Evolutionary conservation across 2,113 vertebrate species (phyloP).

Genomic region (Chloebia gouldiae): DNA sequence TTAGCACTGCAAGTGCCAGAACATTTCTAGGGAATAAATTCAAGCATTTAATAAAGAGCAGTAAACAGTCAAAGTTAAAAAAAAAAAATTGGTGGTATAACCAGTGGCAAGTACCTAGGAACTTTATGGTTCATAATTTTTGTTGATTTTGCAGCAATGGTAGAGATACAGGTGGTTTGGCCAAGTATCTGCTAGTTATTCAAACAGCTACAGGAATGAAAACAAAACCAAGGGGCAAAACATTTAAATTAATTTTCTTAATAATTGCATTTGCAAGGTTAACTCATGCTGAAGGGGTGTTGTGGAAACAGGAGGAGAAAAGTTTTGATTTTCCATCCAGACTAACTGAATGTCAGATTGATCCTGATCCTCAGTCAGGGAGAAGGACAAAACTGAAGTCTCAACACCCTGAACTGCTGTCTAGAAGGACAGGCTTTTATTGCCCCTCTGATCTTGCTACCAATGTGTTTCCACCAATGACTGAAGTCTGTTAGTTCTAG

Average conservation of each 20-base stretch:
- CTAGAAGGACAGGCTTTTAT: not conserved
- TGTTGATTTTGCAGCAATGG: conserved; percentile 6
- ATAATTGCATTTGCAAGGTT: not conserved
- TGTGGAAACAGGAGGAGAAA: not conserved
- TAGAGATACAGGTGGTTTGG: conserved; percentile 34
- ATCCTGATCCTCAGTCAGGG: not conserved
- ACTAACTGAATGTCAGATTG: not conserved
- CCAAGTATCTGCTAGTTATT: not conserved
- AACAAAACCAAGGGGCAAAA: conserved; percentile 50
- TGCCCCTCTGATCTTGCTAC: not conserved
- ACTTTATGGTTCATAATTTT: conserved; percentile 2
- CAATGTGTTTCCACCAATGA: not conserved
- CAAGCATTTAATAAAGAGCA: not conserved
- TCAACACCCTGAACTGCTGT: not conserved
- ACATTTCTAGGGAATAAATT: not conserved
- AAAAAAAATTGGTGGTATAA: not conserved
- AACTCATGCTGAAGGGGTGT: not conserved
- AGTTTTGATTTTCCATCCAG: not conserved
- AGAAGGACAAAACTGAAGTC: rapidly evolving
- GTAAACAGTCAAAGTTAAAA: not conserved
- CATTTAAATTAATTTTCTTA: not conserved
- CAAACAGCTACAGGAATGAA: conserved; percentile 10
- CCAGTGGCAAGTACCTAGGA: not conserved
- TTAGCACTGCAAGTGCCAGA: not conserved
- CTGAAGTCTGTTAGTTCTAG: not conserved